Evolutionary conservation across 2,113 vertebrate species (phyloP).

Genomic region (Anseranas semipalmata): DNA sequence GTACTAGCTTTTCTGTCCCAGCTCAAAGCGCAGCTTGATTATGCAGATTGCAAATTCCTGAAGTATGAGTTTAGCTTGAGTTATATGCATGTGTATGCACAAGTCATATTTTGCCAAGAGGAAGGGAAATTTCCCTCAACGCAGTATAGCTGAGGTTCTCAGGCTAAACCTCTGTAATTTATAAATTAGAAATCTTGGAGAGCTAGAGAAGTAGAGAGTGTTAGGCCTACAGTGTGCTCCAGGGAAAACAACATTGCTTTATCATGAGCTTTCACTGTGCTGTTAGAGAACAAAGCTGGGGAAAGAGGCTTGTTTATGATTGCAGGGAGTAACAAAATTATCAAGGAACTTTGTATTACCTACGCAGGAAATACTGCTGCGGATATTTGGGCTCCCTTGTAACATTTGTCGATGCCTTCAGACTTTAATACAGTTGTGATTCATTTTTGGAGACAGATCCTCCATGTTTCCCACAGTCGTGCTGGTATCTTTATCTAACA

Average conservation of each 20-base stretch:
- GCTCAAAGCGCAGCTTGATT: neutral
- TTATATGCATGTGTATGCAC: neutral
- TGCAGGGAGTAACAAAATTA: neutral
- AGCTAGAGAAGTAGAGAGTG: neutral
- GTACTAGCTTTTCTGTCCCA: neutral
- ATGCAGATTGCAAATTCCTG: constrained; percentile 5
- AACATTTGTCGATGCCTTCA: neutral
- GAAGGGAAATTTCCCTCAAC: constrained; percentile 28
- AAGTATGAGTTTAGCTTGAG: constrained; percentile 9
- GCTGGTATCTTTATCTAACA: neutral
- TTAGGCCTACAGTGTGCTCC: neutral
- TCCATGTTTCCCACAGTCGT: neutral
- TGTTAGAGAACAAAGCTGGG: neutral
- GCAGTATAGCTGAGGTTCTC: neutral
- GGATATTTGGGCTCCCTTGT: neutral
- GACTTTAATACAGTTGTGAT: neutral
- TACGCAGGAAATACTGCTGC: neutral
- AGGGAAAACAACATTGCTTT: constrained; percentile 21
- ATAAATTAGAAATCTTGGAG: constrained; percentile 18
- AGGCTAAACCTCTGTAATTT: constrained; percentile 31
- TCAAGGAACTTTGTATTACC: neutral
- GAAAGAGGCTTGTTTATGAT: neutral
- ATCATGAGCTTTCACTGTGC: neutral
- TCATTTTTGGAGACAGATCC: neutral
- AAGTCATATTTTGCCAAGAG: constrained; percentile 12